Evolutionary conservation across 2,888 invertebrate genomes (phyloP), one percentile per base, ranked within the genome.

Genomic region (Zaprionus lineosus): DNA sequence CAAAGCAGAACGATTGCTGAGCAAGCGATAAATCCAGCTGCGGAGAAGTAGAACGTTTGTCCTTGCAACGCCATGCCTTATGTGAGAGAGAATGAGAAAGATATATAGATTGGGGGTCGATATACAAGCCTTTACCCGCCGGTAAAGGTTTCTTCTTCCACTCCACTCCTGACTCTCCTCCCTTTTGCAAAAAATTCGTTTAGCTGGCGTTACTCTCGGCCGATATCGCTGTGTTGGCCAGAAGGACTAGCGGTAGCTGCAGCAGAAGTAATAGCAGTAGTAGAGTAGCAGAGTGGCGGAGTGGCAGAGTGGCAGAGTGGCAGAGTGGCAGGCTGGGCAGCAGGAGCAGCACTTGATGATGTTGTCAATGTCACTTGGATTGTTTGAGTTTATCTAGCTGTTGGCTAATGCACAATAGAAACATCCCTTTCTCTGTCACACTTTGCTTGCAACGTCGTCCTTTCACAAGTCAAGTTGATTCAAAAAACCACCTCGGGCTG

Each of bases 1-100:
- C 89, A 89, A 74, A 89, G 89, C 88, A 89, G 86, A 86, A 89
- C 88, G 86, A 89, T 88, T 88, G 88, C 89, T 87, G 89, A 88
- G 85, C 88, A 89, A 88, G 88, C 88, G 87, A 89, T 89, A 87
- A 89, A 87, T 87, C 89, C 89, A 78, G 86, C 86, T 78, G 88
- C 74, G 73, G 83, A 87, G 78, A 66, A 67, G 72, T 61, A 70
- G 59, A 83, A 69, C 69, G 78, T 74, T 58, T 83, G 79, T 66
- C 65, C 68, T 51, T 73, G 68, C 66, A 70, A 47, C 57, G 78
- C 73, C 84, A 83, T 85, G 57, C 56, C 58, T 58, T 52, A 15
- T 14, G 46, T 21, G 7, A 21, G 2, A 24, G 24, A 24, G 24
- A 4, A 3, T 24, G n/a, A n/a, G n/a, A n/a, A n/a, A n/a, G n/a